Evolutionary conservation across 2,888 invertebrate genomes (phyloP).

Genomic region (Synergus japonicus): DNA sequence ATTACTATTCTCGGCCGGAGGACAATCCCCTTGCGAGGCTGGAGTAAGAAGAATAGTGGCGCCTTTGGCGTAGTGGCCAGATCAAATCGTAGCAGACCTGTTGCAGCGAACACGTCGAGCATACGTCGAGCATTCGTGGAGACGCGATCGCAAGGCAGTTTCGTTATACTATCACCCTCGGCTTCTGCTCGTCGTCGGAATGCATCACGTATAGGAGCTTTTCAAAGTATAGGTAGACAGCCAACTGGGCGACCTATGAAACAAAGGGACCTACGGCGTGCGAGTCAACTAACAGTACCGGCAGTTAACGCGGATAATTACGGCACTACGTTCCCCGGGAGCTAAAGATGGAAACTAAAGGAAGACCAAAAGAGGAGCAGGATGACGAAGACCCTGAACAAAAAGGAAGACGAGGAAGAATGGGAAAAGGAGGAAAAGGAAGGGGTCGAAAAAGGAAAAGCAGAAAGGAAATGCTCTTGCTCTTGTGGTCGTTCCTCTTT

Average conservation of each 20-base stretch:
- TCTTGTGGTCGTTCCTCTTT: neutral
- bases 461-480: neutral
- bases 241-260: conserved; percentile 53
- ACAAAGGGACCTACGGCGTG: conserved; percentile 57
- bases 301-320: conserved; percentile 68
- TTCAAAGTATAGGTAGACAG: conserved; percentile 42
- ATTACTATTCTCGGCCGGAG: conserved; percentile 11
- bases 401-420: conserved; percentile 34
- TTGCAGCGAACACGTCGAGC: conserved; percentile 61
- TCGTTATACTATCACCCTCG: neutral
- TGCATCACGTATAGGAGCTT: neutral
- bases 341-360: conserved; percentile 62
- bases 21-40: conserved; percentile 20
- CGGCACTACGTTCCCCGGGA: conserved; percentile 56
- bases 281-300: conserved; percentile 63
- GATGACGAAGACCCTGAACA: conserved; percentile 48
- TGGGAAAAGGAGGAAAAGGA: conserved; percentile 42
- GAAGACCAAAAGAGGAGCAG: conserved; percentile 49
- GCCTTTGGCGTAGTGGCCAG: conserved; percentile 59
- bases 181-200: neutral
- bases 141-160: neutral
- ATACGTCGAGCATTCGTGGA: conserved; percentile 45
- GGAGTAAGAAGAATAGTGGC: conserved; percentile 37
- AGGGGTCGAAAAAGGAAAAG: conserved; percentile 33
- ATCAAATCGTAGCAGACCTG: conserved; percentile 64